These are phyloP conservation scores for Cremastobaeus sp. DNA, from an alignment of 2,888 invertebrate genomes.

Conservation along the genomic window DNA sequence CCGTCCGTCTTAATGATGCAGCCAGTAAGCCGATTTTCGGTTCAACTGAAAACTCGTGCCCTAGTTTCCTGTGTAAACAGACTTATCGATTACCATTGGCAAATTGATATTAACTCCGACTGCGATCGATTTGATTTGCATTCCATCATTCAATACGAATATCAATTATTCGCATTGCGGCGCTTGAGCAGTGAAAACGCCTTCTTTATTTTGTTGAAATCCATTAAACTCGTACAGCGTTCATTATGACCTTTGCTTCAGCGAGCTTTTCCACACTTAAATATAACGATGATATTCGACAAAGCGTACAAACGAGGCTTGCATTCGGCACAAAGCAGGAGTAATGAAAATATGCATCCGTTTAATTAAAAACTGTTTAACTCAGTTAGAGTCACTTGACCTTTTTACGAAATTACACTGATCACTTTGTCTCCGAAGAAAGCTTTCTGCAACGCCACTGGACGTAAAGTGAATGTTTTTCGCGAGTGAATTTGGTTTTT, in stretches of 20 bases:
- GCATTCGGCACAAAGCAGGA: too few relatives aligned
- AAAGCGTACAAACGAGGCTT: too few relatives aligned
- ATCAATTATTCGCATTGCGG: constrained; percentile 11
- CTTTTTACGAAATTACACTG: constrained; percentile 2
- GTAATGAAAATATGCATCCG: background rate
- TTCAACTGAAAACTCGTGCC: constrained; percentile 35
- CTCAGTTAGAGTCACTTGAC: background rate
- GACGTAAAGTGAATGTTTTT: constrained; percentile 17
- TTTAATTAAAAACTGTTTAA: constrained; percentile 11
- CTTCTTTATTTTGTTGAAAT: too few relatives aligned
- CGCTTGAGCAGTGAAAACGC: too few relatives aligned
- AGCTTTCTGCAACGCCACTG: background rate
- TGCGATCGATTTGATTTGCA: constrained; percentile 20
- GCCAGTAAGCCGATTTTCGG: constrained; percentile 10
- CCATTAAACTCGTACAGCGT: too few relatives aligned
- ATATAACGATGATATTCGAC: background rate
- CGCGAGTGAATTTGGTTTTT: constrained; percentile 9
- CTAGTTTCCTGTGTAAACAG: constrained; percentile 29
- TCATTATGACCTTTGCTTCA: too few relatives aligned
- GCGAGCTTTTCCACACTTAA: background rate
- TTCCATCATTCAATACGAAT: constrained; percentile 9
- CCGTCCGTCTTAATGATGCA: constrained; percentile 12
- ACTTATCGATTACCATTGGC: constrained; percentile 30
- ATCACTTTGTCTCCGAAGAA: background rate
- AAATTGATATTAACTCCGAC: constrained; percentile 39